Evolutionary conservation across 1,140 invertebrate species (phyloP), one percentile per base, ranked within the genome.

Genomic region (Aphelenchoides besseyi): DNA sequence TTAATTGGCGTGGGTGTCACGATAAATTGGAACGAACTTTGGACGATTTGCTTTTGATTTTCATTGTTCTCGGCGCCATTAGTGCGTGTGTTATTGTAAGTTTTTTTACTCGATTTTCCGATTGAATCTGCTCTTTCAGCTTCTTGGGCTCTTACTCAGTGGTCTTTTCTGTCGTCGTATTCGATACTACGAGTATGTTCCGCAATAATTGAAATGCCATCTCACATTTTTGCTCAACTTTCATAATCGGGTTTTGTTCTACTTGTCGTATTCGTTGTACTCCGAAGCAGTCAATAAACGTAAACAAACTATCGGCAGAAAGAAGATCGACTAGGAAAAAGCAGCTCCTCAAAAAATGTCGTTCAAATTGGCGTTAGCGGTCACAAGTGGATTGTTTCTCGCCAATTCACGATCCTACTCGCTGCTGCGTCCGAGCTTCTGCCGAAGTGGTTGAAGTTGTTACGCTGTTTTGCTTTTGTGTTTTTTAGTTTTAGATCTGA

Each of bases 1-100:
- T 83, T 1, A 67, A 82, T 30, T 69, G 71, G 69, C 63, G 74
- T 62, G 76, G 76, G 23, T 77, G 76, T 57, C 53, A 75, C 57
- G 61, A 74, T 23, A 75, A 77, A 54, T 52, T 77, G 0, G 63
- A 75, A 41, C 57, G 64, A 9, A 78, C 75, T 70, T 73, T 77
- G 26, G 62, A 74, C 28, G 68, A 77, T 18, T 71, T 78, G 30
- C 68, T 68, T 2, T 48, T 71, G 29, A 78, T 78, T 26, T 79
- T 78, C 53, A 69, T 73, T 18, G 68, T 16, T 5, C 59, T 78
- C 2, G 76, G 63, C 12, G 16, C 63, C n/a, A 37, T 37, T 12
- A 55, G 75, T 23, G 70, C 74, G 54, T 36, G 61, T 30, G 67
- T 78, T 62, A 72, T 52, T 26, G 68, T 37, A 5, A 48, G 59